These are phyloP conservation scores for Aproaerema taeniolella DNA, from an alignment of 2,888 invertebrate species.

Conservation along the genomic window DNA sequence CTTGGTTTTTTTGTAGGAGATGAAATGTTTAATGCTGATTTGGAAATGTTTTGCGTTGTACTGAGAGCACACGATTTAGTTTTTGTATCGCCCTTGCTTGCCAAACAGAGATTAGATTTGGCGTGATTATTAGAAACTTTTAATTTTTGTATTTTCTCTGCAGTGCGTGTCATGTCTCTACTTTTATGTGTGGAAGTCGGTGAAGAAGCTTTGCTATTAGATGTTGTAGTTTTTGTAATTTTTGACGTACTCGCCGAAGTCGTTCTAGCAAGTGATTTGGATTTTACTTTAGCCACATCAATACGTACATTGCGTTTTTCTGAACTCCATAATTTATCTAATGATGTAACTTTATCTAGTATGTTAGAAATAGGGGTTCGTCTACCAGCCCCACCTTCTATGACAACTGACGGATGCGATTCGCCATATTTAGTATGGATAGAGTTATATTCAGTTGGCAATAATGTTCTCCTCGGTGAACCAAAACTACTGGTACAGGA, in stretches of 20 bases:
- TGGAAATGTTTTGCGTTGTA: conserved; percentile 41
- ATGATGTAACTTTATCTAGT: conserved; percentile 67
- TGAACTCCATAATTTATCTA: conserved; percentile 75
- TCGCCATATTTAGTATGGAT: conserved; percentile 42
- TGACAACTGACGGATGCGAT: conserved; percentile 43
- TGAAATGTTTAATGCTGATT: conserved; percentile 49
- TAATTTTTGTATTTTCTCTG: conserved; percentile 61
- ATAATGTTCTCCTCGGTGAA: conserved; percentile 59
- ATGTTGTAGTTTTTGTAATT: conserved; percentile 17
- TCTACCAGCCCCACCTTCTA: conserved; percentile 69
- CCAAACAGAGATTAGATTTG: conserved; percentile 51
- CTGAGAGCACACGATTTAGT: conserved; percentile 35
- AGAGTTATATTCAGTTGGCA: conserved; percentile 61
- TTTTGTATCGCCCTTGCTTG: conserved; percentile 36
- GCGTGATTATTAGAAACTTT: conserved; percentile 47
- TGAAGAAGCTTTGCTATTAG: conserved; percentile 28
- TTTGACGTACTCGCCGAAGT: conserved; percentile 26
- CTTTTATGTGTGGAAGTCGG: conserved; percentile 50
- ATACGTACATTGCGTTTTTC: conserved; percentile 68
- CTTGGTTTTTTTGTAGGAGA: conserved; percentile 37
- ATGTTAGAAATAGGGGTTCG: conserved; percentile 70
- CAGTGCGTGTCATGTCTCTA: conserved; percentile 67
- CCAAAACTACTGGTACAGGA: conserved; percentile 64
- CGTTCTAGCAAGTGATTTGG: conserved; percentile 38
- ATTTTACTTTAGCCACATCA: conserved; percentile 47